Conservation (phyloP, 2,888 invertebrate genomes). For the Erebia palarica region DNA sequence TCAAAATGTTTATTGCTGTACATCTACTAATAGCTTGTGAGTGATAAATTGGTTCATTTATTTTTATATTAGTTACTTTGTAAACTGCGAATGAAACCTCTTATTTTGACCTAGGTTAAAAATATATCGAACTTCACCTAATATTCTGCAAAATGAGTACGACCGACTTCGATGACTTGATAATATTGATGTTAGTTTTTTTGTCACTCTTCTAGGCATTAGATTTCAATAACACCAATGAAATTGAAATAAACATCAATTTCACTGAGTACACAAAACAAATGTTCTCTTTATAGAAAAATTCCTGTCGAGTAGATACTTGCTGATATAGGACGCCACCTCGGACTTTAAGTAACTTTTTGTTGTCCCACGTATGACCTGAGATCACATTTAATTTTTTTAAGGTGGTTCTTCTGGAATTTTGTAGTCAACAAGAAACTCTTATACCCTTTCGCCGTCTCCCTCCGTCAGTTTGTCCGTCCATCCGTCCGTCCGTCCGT, state of each 20-base stretch:
- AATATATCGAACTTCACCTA: too few relatives aligned
- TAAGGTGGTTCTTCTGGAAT: not conserved
- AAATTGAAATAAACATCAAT: slow-evolving; percentile 8
- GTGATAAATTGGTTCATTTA: too few relatives aligned
- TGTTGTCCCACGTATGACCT: not conserved
- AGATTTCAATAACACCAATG: not conserved
- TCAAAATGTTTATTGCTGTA: too few relatives aligned
- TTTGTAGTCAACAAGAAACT: too few relatives aligned
- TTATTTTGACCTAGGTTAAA: too few relatives aligned
- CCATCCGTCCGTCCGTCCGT: too few relatives aligned
- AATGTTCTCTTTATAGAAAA: not conserved
- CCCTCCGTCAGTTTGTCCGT: too few relatives aligned
- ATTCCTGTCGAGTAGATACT: not conserved
- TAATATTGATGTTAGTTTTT: not conserved
- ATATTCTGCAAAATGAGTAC: too few relatives aligned
- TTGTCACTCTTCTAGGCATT: not conserved
- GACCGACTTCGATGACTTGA: not conserved
- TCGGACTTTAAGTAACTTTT: not conserved
- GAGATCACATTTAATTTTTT: not conserved
- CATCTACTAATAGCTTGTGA: too few relatives aligned
- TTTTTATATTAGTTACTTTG: too few relatives aligned
- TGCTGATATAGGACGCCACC: not conserved
- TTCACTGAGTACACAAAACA: slow-evolving; percentile 2
- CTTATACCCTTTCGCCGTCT: too few relatives aligned
- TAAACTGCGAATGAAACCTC: too few relatives aligned